Conservation (phyloP, 2,113 vertebrate species). For the Garra rufa region DNA sequence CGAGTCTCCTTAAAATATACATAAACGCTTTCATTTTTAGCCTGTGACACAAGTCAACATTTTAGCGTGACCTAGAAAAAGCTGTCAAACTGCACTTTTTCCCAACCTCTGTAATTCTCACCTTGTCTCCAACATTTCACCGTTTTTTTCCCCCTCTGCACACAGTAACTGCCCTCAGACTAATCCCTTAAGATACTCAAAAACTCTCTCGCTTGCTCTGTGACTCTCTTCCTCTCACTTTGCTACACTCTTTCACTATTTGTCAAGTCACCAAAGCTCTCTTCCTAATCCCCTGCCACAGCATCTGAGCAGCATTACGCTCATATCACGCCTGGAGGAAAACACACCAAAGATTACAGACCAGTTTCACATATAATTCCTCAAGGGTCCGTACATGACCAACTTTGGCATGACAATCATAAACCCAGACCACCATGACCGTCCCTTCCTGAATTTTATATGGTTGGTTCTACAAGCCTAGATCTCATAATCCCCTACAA, state of each 20-base stretch:
- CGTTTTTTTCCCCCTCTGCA: neutral
- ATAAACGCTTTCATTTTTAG: slow-evolving; percentile 28
- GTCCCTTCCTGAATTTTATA: neutral
- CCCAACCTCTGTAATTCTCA: slow-evolving; percentile 27
- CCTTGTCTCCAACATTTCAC: slow-evolving; percentile 27
- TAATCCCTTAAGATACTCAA: slow-evolving; percentile 49
- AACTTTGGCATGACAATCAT: slow-evolving; percentile 27
- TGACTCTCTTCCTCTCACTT: slow-evolving; percentile 9
- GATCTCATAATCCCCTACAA: neutral
- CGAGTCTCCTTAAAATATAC: slow-evolving; percentile 14
- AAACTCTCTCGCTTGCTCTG: slow-evolving; percentile 20
- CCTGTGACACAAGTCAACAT: neutral
- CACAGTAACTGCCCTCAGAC: slow-evolving; percentile 24
- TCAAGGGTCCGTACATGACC: neutral
- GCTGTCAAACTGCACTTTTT: slow-evolving; percentile 19
- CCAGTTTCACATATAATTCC: slow-evolving; percentile 40
- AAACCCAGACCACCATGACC: neutral
- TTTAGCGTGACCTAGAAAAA: slow-evolving; percentile 22
- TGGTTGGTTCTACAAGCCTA: neutral
- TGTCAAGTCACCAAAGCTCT: slow-evolving; percentile 48
- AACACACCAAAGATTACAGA: slow-evolving; percentile 33
- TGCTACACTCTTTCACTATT: slow-evolving; percentile 40
- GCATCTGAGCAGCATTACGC: slow-evolving; percentile 18
- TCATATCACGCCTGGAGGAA: slow-evolving; percentile 43
- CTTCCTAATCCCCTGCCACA: slow-evolving; percentile 46